These are phyloP conservation scores for Tauraco erythrolophus DNA, from an alignment of 2,113 vertebrate genomes.

Conservation along the genomic window DNA sequence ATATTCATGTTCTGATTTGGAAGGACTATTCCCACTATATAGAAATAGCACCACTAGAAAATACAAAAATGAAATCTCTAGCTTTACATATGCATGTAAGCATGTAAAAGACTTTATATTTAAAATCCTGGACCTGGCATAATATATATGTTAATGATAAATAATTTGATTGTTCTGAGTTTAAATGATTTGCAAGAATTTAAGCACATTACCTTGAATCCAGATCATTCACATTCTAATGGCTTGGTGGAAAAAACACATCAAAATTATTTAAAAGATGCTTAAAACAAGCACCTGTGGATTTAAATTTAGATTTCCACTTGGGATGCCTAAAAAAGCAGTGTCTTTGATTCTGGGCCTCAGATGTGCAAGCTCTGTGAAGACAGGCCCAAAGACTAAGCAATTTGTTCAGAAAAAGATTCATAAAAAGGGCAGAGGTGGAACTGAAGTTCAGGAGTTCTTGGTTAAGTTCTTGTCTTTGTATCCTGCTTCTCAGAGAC, in stretches of 20 bases:
- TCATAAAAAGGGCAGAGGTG: neutral
- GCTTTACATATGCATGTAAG: neutral
- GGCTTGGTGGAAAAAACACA: neutral
- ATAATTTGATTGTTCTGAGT: neutral
- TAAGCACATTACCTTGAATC: neutral
- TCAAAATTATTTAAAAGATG: neutral
- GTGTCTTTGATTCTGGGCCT: neutral
- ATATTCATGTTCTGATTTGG: neutral
- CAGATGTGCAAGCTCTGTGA: neutral
- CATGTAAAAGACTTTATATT: neutral
- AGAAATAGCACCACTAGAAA: neutral
- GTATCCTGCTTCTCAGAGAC: neutral
- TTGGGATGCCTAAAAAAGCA: neutral
- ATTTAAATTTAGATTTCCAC: neutral
- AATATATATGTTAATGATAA: neutral
- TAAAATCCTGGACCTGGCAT: neutral
- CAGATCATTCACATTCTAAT: neutral
- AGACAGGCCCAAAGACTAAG: neutral
- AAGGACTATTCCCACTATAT: neutral
- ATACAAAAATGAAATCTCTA: neutral
- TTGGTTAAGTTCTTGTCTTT: neutral
- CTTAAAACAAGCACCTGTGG: neutral
- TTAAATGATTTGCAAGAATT: neutral
- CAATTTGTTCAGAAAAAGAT: neutral
- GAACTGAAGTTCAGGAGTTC: neutral